Evolutionary conservation across 2,888 invertebrate genomes (phyloP).

Genomic region (Toxonevra muliebris): DNA sequence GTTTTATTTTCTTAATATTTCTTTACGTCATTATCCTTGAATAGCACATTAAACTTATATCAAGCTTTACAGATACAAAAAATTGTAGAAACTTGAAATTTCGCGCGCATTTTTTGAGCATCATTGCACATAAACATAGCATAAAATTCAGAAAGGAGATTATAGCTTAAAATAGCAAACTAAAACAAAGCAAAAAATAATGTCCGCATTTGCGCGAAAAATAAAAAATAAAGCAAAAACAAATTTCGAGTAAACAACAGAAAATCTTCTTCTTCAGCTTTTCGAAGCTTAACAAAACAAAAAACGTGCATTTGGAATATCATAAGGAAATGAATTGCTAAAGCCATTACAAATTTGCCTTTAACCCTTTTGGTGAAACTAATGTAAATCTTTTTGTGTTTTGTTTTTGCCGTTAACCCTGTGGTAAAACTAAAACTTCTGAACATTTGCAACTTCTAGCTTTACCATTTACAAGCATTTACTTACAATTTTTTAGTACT

Average conservation of each 20-base stretch:
- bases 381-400: too few relatives aligned
- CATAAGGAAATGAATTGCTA: too few relatives aligned
- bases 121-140: not conserved
- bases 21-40: not conserved
- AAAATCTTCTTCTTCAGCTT: too few relatives aligned
- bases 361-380: too few relatives aligned
- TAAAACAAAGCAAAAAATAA: not conserved
- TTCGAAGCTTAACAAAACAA: too few relatives aligned
- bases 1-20: not conserved
- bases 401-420: too few relatives aligned
- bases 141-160: constrained; percentile 8
- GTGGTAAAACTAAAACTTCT: too few relatives aligned
- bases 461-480: not conserved
- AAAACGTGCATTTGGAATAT: too few relatives aligned
- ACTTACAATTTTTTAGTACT: constrained; percentile 3
- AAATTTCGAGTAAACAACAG: not conserved
- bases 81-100: constrained; percentile 10
- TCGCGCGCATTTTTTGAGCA: constrained; percentile 27
- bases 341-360: too few relatives aligned
- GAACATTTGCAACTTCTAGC: too few relatives aligned
- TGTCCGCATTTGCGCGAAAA: not conserved
- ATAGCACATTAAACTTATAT: not conserved
- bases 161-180: not conserved
- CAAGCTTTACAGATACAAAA: not conserved
- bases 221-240: not conserved